A percentile compares a stretch with the other conserved stretches of the same genome.
phyloP scores from a whole-genome alignment of 2,888 invertebrate genomes.

The Eristalis intricaria region DNA sequence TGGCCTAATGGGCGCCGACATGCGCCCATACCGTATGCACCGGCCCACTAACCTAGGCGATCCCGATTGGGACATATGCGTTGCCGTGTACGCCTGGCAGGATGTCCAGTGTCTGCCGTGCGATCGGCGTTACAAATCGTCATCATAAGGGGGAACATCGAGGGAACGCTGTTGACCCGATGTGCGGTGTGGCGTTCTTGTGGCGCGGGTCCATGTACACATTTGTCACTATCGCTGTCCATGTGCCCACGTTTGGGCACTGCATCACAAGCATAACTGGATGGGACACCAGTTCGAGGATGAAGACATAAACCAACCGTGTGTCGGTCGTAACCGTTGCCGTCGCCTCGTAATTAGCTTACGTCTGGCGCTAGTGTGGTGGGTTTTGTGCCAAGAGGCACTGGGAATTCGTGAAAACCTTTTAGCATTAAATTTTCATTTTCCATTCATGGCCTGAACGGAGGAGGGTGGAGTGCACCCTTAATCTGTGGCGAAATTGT shows the following conservation, averaged over 20 bases:
- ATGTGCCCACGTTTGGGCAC: conserved; percentile 60
- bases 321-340: background rate
- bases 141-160: conserved; percentile 65
- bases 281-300: background rate
- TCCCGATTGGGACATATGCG: conserved; percentile 36
- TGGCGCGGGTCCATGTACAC: conserved; percentile 53
- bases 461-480: background rate
- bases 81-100: conserved; percentile 57
- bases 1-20: conserved; percentile 53
- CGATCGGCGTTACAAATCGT: conserved; percentile 55
- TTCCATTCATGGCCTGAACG: background rate
- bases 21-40: conserved; percentile 21
- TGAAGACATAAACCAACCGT: conserved; percentile 33
- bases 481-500: conserved; percentile 1
- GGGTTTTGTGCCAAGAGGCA: conserved; percentile 11
- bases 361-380: conserved; percentile 32
- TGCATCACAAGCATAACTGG: conserved; percentile 28
- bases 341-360: conserved; percentile 50
- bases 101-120: conserved; percentile 27
- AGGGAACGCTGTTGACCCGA: conserved; percentile 21
- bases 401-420: conserved; percentile 4
- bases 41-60: conserved; percentile 42
- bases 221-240: conserved; percentile 65
- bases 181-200: conserved; percentile 24
- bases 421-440: conserved; percentile 51